phyloP scores from a whole-genome alignment of 2,113 vertebrate species.

The Vidua macroura region DNA sequence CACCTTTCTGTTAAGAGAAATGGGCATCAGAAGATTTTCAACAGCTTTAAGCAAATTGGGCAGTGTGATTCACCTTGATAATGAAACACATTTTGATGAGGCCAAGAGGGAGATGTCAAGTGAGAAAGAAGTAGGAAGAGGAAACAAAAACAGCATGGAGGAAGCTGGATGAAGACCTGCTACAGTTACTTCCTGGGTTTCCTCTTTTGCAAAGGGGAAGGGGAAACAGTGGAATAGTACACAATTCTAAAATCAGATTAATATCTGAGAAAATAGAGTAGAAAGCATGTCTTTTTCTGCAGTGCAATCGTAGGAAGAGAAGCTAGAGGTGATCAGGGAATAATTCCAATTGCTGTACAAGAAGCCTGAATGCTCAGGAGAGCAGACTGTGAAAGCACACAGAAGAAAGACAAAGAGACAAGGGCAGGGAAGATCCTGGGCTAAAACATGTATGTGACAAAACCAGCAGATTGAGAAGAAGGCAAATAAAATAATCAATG shows the following conservation, averaged over 20 bases:
- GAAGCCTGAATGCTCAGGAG: background rate
- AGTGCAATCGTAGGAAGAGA: background rate
- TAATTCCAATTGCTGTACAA: background rate
- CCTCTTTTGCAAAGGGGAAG: background rate
- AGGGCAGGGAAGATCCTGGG: background rate
- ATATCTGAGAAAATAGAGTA: background rate
- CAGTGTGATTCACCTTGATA: background rate
- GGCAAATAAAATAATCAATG: background rate
- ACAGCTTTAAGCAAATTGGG: background rate
- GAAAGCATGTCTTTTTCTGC: background rate
- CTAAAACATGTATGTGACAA: background rate
- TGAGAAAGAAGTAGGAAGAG: background rate
- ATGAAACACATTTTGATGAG: background rate
- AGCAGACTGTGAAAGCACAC: background rate
- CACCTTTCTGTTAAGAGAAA: background rate
- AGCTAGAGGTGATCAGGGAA: background rate
- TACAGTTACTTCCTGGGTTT: background rate
- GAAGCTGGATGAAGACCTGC: background rate
- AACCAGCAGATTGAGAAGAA: background rate
- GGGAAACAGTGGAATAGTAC: background rate
- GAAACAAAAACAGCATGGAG: background rate
- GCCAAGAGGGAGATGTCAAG: background rate
- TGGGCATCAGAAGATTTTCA: background rate
- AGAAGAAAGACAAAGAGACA: background rate
- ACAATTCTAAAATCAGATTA: background rate